Conservation (phyloP, 2,888 invertebrate genomes). For the Phanerotoma sp. region DNA sequence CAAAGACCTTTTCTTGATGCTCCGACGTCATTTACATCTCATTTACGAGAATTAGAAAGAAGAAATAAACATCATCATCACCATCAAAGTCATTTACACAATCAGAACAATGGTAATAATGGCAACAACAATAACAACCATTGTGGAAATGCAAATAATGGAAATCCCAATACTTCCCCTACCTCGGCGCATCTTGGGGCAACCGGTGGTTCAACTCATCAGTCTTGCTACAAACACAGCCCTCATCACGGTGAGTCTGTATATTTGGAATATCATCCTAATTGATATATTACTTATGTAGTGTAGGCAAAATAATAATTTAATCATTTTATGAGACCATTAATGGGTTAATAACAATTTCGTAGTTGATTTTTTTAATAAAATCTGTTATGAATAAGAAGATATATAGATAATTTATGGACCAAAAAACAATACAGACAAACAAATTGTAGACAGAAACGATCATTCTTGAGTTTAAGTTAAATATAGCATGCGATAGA, state of each 20-base stretch:
- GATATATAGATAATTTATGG: no score
- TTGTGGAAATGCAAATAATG: conserved; percentile 46
- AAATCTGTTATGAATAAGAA: no score
- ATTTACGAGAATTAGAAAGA: conserved; percentile 70
- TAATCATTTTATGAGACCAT: no score
- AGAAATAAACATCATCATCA: conserved; percentile 67
- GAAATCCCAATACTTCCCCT: conserved; percentile 46
- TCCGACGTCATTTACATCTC: conserved; percentile 63
- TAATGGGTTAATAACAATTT: no score
- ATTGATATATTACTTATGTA: background rate
- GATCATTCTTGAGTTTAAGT: background rate
- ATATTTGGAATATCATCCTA: background rate
- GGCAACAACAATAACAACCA: conserved; percentile 44
- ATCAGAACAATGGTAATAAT: conserved; percentile 39
- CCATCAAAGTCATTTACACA: conserved; percentile 49
- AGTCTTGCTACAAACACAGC: conserved; percentile 56
- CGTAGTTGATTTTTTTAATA: no score
- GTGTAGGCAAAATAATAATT: no score
- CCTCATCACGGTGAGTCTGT: conserved; percentile 54
- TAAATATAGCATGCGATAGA: conserved; percentile 12
- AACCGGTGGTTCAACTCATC: conserved; percentile 47
- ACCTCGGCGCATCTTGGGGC: conserved; percentile 50
- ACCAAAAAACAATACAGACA: no score
- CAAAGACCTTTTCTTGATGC: conserved; percentile 70
- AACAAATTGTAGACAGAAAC: no score